Evolutionary conservation across 1,140 invertebrate genomes (phyloP), one percentile per base, ranked within the genome.

Genomic region (Varroa destructor): DNA sequence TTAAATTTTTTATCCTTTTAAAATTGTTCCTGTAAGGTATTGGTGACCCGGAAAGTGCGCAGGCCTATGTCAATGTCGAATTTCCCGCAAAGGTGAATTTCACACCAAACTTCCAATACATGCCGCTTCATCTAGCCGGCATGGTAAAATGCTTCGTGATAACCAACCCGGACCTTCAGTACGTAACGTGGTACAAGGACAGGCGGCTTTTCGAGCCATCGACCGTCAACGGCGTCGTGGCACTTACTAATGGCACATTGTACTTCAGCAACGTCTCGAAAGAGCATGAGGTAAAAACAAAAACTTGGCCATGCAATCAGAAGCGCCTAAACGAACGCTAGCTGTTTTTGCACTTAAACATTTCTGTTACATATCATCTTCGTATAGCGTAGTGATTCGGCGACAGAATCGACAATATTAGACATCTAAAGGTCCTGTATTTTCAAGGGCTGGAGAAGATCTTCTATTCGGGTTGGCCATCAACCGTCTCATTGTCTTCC

Each of bases 141-240:
- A 89, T 94, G 72, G 89, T 97, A n/a, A 90, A 93, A 77, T 97
- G 93, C 81, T 91, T 92, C 81, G 91, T 96, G 77, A 93, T 95
- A 81, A 89, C 93, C 36, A 97, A 95, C 81, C 94, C 94, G 6
- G 88, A 90, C 37, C 84, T 95, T 72, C 89, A 93, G 77, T 92
- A 93, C 79, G 89, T 95, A 51, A 93, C 91, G 74, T 97, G 94
- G 93, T 93, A 89, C 75, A 93, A 93, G 83, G 91, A 94, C 82
- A 91, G 92, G 78, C 85, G 90, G 61, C 82, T 93, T 70, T 84
- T 93, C 75, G 91, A 93, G 79, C 90, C 90, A 70, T 91, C 92
- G 81, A 89, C 91, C 79, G 89, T 88, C 73, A 91, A 91, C 79
- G 90, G 92, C 75, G 89, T 93, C 74, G 87, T 91, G 57, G 88